Evolutionary conservation across 1,140 invertebrate species (phyloP).

Genomic region (Geopemphigus sp.): DNA sequence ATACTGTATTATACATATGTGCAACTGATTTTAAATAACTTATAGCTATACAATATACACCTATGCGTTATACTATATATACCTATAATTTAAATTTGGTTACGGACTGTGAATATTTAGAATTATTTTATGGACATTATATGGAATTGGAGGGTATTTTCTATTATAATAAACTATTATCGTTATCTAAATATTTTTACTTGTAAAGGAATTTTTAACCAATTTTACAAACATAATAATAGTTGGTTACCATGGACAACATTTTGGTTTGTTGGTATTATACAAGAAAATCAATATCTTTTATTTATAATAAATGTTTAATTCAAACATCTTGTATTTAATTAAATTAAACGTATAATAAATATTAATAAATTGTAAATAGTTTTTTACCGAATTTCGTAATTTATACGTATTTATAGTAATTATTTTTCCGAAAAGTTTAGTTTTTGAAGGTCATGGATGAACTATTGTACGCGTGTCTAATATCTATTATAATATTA

Average conservation of each 20-base stretch:
- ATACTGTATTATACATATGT: too few relatives aligned
- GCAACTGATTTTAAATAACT: too few relatives aligned
- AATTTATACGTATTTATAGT: not conserved
- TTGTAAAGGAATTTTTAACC: not conserved
- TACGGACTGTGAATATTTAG: not conserved
- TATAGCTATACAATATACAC: too few relatives aligned
- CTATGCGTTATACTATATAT: too few relatives aligned
- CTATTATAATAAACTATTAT: not conserved
- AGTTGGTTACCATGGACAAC: constrained; percentile 25
- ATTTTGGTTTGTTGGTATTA: constrained; percentile 23
- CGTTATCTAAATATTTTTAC: not conserved
- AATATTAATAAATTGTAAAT: not conserved
- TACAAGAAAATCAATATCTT: constrained; percentile 7
- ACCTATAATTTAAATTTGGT: not conserved
- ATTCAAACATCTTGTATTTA: not conserved
- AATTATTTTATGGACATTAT: not conserved
- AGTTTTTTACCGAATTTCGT: not conserved
- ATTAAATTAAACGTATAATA: not conserved
- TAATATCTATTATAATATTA: too few relatives aligned
- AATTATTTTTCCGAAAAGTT: not conserved
- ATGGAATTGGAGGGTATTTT: not conserved
- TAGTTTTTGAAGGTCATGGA: not conserved
- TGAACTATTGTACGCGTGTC: not conserved
- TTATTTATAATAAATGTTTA: not conserved
- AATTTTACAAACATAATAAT: constrained; percentile 2